Base-by-base conservation (phyloP, 2,888 invertebrate genomes). In the Cerceris ruficornis region DNA sequence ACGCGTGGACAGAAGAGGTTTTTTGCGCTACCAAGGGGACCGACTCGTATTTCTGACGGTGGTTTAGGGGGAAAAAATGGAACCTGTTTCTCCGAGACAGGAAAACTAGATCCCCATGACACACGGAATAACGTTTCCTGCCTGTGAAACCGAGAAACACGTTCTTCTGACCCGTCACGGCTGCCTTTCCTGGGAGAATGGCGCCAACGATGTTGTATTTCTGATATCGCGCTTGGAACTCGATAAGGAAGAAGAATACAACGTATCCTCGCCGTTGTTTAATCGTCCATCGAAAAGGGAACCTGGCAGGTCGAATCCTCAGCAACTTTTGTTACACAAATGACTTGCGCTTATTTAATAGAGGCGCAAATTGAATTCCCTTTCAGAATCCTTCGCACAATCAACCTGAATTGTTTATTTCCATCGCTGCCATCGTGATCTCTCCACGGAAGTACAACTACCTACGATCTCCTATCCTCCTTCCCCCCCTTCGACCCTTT, bases 101-200 rank as follows among this genome's bases (percentile, higher is more conserved):
- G 78, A 81, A 81, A 81, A 81, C 76, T 80, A 69, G 76, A 80
- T 80, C 72, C 76, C 72, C 70, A 72, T 76, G 75, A 76, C 80
- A 75, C 60, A 6, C 7, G 69, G 76, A 64, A 70, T 70, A 77
- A 68, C 81, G 52, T 74, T 80, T 80, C 74, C 76, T 76, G 70
- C 15, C 70, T 81, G 61, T 66, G 72, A 77, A 77, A 77, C 68
- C 49, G 75, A 80, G 78, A 80, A 76, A 72, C 81, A 73, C 67
- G 81, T 76, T 79, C 80, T 69, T 66, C 66, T 67, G 69, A 80
- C 75, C 66, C 73, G 75, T 73, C 73, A 69, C 75, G 62, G 67
- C 59, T 66, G 54, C 74, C 67, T 80, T 52, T 68, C 78, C 60
- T 67, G 69, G 74, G 80, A 78, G 78, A 78, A 74, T 69, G 39